A percentile compares a stretch with the other conserved stretches of the same genome.
Evolutionary conservation across 2,888 invertebrate genomes (phyloP).

Genomic region (Amblyteles armatorius): DNA sequence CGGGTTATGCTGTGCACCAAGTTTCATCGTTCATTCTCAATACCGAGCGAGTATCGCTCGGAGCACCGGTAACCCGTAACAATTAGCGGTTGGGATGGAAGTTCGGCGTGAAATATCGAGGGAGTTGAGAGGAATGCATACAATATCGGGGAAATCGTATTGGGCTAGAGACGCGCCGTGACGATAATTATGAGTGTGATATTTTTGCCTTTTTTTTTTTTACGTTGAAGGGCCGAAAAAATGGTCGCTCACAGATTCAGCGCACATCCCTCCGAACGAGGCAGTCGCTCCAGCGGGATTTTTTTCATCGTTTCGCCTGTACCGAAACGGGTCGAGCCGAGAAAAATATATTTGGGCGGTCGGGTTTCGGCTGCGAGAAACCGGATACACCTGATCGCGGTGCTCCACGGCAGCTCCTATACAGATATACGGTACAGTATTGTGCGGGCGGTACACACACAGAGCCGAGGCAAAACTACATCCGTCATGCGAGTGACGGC

Average conservation of each 20-base stretch:
- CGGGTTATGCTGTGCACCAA: conserved; percentile 5
- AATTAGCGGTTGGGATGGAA: conserved; percentile 1
- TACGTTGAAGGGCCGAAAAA: neutral
- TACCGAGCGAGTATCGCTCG: conserved; percentile 1
- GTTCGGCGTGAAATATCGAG: neutral
- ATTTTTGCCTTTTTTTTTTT: neutral
- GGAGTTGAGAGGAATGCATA: neutral
- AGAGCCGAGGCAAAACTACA: conserved; percentile 20
- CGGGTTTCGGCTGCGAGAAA: neutral
- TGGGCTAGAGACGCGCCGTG: neutral
- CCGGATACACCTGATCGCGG: conserved; percentile 6
- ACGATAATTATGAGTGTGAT: neutral
- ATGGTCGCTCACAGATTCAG: neutral
- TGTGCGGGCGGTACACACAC: neutral
- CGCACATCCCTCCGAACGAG: neutral
- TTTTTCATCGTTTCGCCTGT: neutral
- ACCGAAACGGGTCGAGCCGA: neutral
- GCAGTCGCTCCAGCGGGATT: neutral
- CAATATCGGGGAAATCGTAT: neutral
- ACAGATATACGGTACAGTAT: neutral
- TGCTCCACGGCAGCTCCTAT: neutral
- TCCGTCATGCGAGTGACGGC: conserved; percentile 36
- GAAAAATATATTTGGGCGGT: neutral
- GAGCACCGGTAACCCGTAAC: neutral
- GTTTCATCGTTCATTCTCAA: conserved; percentile 29